A percentile compares a stretch with the other conserved stretches of the same genome.
Conservation (phyloP, 2,888 invertebrate genomes). For the Phania funesta region DNA sequence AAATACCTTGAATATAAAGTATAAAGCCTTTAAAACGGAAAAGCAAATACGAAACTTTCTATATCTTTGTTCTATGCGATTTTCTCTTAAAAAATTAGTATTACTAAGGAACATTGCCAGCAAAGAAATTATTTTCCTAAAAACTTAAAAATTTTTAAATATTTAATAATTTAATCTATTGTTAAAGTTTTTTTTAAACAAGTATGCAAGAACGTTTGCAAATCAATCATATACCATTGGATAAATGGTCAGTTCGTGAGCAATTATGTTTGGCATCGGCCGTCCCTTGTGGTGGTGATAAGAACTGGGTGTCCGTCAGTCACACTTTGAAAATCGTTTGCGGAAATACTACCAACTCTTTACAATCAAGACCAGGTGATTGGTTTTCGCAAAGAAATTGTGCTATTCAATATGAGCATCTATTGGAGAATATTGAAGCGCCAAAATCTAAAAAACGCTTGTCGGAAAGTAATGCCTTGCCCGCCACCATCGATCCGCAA, state of each 20-base stretch:
- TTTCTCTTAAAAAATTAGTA: neutral
- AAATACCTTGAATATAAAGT: no score
- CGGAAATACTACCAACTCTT: slow-evolving; percentile 75
- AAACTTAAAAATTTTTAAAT: no score
- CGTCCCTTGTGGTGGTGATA: slow-evolving; percentile 94
- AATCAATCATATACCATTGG: slow-evolving; percentile 87
- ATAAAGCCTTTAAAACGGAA: neutral
- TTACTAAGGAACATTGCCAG: neutral
- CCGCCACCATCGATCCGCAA: slow-evolving; percentile 76
- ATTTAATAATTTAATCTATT: no score
- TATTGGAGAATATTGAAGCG: slow-evolving; percentile 95
- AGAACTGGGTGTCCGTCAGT: slow-evolving; percentile 85
- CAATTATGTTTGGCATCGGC: slow-evolving; percentile 93
- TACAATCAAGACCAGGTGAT: slow-evolving; percentile 83
- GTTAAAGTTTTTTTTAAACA: no score
- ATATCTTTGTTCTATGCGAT: neutral
- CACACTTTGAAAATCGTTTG: slow-evolving; percentile 86
- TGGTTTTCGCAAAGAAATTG: slow-evolving; percentile 97
- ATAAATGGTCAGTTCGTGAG: slow-evolving; percentile 92
- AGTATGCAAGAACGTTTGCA: slow-evolving; percentile 73
- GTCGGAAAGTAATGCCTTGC: slow-evolving; percentile 66
- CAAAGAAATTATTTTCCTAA: no score
- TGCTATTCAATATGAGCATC: slow-evolving; percentile 92
- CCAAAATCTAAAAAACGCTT: slow-evolving; percentile 79
- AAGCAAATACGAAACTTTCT: neutral